Conservation (phyloP, 2,888 invertebrate species). For the Phragmatobia fuliginosa region DNA sequence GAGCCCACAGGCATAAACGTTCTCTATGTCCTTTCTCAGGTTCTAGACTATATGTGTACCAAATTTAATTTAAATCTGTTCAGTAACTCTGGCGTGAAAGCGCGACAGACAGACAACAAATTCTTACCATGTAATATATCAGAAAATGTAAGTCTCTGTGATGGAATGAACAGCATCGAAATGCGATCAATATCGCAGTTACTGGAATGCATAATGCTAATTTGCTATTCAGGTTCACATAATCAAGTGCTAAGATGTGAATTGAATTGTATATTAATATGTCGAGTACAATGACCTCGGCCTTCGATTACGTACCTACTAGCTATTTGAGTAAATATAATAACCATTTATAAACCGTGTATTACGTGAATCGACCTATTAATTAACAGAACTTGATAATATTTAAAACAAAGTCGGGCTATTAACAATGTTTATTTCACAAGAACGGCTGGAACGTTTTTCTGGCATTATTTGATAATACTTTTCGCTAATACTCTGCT, state of each 20-base stretch:
- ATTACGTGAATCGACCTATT: not conserved
- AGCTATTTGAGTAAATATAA: not conserved
- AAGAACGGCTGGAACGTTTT: not conserved
- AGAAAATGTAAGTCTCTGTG: not conserved
- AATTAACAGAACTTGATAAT: not conserved
- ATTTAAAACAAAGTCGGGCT: not conserved
- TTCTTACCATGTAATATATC: too few relatives aligned
- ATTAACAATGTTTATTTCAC: not conserved
- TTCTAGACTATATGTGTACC: too few relatives aligned
- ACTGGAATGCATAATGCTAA: not conserved
- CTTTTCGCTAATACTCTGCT: too few relatives aligned
- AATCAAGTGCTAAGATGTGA: not conserved
- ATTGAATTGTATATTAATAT: not conserved
- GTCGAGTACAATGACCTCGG: not conserved
- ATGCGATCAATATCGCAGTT: too few relatives aligned
- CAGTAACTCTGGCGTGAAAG: too few relatives aligned
- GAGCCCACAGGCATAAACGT: too few relatives aligned
- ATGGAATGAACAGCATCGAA: not conserved
- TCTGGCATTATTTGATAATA: too few relatives aligned
- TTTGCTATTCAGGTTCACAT: not conserved
- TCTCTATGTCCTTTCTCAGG: too few relatives aligned
- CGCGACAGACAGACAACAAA: too few relatives aligned
- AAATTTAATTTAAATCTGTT: too few relatives aligned
- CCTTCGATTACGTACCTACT: not conserved
- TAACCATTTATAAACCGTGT: not conserved